These are phyloP conservation scores for Nyctereutes procyonoides DNA, from an alignment of 2,113 vertebrate genomes.

Conservation along the genomic window DNA sequence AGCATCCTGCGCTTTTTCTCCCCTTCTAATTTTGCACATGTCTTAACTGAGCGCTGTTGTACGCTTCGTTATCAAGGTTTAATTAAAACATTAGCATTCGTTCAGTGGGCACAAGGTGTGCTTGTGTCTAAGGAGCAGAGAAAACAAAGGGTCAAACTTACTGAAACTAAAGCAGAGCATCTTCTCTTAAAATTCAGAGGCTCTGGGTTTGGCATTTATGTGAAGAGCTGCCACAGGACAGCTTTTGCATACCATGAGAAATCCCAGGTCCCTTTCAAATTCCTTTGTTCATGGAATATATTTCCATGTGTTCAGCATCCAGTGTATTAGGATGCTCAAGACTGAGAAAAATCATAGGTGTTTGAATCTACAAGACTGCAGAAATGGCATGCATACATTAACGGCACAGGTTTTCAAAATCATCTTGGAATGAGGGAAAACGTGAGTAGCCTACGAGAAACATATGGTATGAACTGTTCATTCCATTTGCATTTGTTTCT, in stretches of 20 bases:
- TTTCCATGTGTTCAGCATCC: constrained; percentile 26
- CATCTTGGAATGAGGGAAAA: constrained; percentile 43
- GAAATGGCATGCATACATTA: constrained; percentile 62
- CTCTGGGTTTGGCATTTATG: constrained; percentile 55
- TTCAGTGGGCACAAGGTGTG: constrained; percentile 75
- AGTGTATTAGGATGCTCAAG: constrained; percentile 6
- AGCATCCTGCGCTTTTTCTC: constrained; percentile 25
- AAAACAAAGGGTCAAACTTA: constrained; percentile 77
- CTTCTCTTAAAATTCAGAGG: constrained; percentile 74
- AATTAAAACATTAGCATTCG: constrained; percentile 84
- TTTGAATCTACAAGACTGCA: constrained; percentile 58
- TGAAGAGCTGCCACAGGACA: constrained; percentile 45
- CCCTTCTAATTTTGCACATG: constrained; percentile 59
- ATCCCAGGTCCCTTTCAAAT: not conserved
- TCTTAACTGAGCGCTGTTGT: constrained; percentile 78
- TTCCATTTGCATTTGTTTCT: constrained; percentile 71
- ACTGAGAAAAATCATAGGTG: not conserved
- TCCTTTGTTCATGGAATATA: constrained; percentile 42
- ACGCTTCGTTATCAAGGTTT: constrained; percentile 73
- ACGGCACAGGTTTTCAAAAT: constrained; percentile 57
- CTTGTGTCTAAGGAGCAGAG: constrained; percentile 77
- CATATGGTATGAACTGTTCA: constrained; percentile 67
- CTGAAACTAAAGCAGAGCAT: constrained; percentile 77
- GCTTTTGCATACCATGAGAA: not conserved
- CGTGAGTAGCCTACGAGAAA: constrained; percentile 53